These are phyloP conservation scores for Procavia capensis DNA, from an alignment of 2,113 vertebrate genomes.

Conservation along the genomic window DNA sequence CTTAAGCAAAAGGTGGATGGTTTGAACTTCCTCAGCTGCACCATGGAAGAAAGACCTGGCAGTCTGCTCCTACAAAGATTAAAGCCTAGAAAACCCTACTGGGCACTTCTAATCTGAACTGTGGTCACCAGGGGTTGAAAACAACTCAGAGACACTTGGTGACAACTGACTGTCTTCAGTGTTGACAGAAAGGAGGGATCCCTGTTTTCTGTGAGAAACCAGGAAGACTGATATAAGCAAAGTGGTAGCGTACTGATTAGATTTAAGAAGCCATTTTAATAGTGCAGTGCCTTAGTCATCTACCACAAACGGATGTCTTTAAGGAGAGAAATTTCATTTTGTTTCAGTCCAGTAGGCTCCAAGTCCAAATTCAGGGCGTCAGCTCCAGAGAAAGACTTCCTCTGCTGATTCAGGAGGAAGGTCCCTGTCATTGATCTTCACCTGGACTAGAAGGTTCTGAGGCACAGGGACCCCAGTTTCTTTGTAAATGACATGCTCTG, in stretches of 20 bases:
- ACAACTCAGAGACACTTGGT: not conserved
- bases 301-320: too few relatives aligned
- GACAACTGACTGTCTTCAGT: not conserved
- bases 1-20: not conserved
- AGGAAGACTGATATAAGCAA: not conserved
- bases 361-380: too few relatives aligned
- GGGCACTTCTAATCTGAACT: not conserved
- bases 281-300: too few relatives aligned
- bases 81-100: not conserved
- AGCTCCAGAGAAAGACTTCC: too few relatives aligned
- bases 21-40: not conserved
- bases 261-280: constrained; percentile 11
- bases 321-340: too few relatives aligned
- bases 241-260: not conserved
- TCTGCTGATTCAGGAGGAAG: too few relatives aligned
- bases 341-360: too few relatives aligned
- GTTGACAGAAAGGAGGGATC: not conserved
- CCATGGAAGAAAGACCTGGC: not conserved
- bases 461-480: too few relatives aligned
- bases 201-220: not conserved
- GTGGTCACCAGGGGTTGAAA: not conserved
- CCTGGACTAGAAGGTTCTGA: too few relatives aligned
- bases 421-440: too few relatives aligned
- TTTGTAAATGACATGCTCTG: too few relatives aligned
- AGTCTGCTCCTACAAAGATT: not conserved